These are phyloP conservation scores for Trimorus sp. DNA, from an alignment of 2,888 invertebrate species.

Conservation along the genomic window DNA sequence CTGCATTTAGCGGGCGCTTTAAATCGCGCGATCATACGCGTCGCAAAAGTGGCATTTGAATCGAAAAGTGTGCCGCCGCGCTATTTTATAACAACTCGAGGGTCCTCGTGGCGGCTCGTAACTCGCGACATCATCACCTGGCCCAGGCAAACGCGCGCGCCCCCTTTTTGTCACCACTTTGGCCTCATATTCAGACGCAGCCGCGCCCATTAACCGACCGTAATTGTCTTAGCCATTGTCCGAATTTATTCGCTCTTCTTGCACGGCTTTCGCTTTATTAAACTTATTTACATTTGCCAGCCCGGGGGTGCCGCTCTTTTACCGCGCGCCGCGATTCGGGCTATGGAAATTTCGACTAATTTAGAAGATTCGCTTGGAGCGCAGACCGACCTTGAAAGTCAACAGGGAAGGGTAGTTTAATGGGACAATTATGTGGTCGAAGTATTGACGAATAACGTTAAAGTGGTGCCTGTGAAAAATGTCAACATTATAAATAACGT, in stretches of 20 bases:
- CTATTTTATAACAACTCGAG: slow-evolving; percentile 57
- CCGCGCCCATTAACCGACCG: slow-evolving; percentile 46
- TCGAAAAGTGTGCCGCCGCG: slow-evolving; percentile 40
- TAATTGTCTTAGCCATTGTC: slow-evolving; percentile 59
- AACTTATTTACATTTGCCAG: slow-evolving; percentile 43
- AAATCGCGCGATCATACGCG: slow-evolving; percentile 44
- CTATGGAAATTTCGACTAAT: too few species aligned
- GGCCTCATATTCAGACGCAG: slow-evolving; percentile 44
- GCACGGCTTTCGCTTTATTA: slow-evolving; percentile 35
- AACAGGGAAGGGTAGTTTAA: too few species aligned
- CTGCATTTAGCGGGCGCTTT: slow-evolving; percentile 49
- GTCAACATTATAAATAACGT: too few species aligned
- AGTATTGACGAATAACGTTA: too few species aligned
- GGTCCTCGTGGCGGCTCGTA: slow-evolving; percentile 49
- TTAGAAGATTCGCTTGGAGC: too few species aligned
- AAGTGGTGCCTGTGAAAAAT: too few species aligned
- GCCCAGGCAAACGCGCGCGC: slow-evolving; percentile 26
- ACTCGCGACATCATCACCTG: slow-evolving; percentile 52
- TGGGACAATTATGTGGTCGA: too few species aligned
- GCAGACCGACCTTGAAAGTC: too few species aligned
- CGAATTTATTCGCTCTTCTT: slow-evolving; percentile 46
- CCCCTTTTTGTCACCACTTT: slow-evolving; percentile 46
- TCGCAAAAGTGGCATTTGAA: slow-evolving; percentile 45
- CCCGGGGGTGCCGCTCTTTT: too few species aligned
- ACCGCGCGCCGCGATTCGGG: too few species aligned